Conservation (phyloP, 2,888 invertebrate genomes). For the Aspidapion aeneum region DNA sequence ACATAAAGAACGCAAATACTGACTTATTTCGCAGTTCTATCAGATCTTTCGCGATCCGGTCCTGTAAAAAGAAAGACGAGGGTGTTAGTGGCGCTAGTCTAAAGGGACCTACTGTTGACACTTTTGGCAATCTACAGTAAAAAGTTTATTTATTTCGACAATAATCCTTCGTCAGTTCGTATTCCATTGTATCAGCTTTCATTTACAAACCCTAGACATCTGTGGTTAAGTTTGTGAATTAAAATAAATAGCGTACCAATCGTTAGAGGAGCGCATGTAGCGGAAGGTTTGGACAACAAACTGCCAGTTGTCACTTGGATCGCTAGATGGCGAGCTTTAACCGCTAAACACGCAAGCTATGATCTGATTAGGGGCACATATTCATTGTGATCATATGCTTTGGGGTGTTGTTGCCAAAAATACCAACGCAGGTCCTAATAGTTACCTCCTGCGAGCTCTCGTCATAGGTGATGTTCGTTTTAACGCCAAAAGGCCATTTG, state of each 20-base stretch:
- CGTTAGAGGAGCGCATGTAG: too few relatives aligned
- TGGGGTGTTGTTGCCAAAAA: constrained; percentile 13
- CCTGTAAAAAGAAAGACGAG: constrained; percentile 64
- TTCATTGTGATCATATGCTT: too few relatives aligned
- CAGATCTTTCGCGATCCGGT: constrained; percentile 84
- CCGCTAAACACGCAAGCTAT: too few relatives aligned
- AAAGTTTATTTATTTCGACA: constrained; percentile 36
- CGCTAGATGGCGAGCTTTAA: too few relatives aligned
- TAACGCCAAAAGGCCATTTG: constrained; percentile 95
- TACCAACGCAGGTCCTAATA: constrained; percentile 35
- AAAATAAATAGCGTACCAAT: too few relatives aligned
- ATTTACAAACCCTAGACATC: too few relatives aligned
- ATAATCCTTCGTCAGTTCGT: too few relatives aligned
- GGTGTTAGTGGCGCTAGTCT: constrained; percentile 46
- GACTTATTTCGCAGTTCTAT: constrained; percentile 95
- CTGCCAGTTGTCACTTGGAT: too few relatives aligned
- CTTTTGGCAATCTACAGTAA: constrained; percentile 29
- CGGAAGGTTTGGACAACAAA: too few relatives aligned
- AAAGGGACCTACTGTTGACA: constrained; percentile 51
- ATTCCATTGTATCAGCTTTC: too few relatives aligned
- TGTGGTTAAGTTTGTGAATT: too few relatives aligned
- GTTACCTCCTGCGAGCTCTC: constrained; percentile 90
- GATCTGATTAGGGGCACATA: too few relatives aligned
- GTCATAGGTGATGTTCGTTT: constrained; percentile 90
- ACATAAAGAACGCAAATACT: constrained; percentile 98